These are phyloP conservation scores for Paedocypris micromegethes DNA, from an alignment of 2,797 vertebrate species.

Conservation along the genomic window DNA sequence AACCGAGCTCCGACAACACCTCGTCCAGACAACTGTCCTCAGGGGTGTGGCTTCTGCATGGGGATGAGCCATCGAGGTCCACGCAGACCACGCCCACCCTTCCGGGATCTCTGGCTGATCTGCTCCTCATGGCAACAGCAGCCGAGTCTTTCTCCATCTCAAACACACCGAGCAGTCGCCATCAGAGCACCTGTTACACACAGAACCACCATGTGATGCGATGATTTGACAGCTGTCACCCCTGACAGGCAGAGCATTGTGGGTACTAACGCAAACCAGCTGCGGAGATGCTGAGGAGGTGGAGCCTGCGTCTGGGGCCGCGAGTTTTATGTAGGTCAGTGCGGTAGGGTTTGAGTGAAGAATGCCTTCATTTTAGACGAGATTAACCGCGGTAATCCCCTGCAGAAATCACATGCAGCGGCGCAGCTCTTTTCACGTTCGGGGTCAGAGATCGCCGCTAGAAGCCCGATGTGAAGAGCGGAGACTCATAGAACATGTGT, in stretches of 20 bases:
- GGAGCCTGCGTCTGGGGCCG: too few species aligned
- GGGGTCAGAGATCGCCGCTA: neutral
- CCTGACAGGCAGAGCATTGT: constrained; percentile 11
- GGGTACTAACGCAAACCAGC: constrained; percentile 24
- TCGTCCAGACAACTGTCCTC: constrained; percentile 27
- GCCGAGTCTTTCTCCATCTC: constrained; percentile 8
- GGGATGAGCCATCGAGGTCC: constrained; percentile 7
- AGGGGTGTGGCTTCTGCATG: constrained; percentile 8
- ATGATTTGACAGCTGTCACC: constrained; percentile 30
- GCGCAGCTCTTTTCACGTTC: neutral
- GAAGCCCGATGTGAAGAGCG: too few species aligned
- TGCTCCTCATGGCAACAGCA: constrained; percentile 14
- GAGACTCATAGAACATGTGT: too few species aligned
- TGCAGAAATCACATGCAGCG: constrained; percentile 10
- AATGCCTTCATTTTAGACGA: neutral
- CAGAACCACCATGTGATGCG: constrained; percentile 7
- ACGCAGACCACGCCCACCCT: neutral
- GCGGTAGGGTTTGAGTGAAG: neutral
- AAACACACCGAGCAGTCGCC: constrained; percentile 1
- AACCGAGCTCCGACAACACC: constrained; percentile 34
- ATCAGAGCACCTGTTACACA: constrained; percentile 13
- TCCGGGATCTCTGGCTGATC: neutral
- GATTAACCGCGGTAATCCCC: constrained; percentile 4
- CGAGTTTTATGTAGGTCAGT: constrained; percentile 6
- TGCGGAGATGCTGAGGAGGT: constrained; percentile 13